A percentile compares a stretch with the other conserved stretches of the same genome.
Evolutionary conservation across 2,113 vertebrate genomes (phyloP).

Genomic region (Lepus timidus): DNA sequence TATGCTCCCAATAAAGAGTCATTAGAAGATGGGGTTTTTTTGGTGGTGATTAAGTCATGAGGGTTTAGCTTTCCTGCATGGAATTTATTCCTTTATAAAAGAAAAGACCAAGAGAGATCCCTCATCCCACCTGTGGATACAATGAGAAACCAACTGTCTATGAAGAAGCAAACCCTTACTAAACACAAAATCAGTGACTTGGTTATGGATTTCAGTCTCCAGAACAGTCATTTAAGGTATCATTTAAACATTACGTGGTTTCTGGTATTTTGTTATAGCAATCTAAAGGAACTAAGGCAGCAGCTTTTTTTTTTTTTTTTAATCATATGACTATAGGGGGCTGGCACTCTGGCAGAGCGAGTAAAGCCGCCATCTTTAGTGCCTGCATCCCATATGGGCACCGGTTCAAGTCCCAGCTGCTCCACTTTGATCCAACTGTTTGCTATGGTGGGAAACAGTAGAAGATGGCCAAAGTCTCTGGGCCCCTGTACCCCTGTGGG

Average conservation of each 20-base stretch:
- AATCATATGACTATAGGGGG: no score
- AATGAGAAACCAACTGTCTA: background rate
- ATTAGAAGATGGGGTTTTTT: background rate
- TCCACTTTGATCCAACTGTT: no score
- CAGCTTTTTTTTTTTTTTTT: background rate
- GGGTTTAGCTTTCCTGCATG: background rate
- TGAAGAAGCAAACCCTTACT: background rate
- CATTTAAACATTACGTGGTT: background rate
- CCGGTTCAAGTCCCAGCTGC: no score
- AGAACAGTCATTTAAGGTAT: background rate
- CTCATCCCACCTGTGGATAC: background rate
- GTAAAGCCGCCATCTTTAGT: no score
- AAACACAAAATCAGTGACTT: background rate
- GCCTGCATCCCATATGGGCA: no score
- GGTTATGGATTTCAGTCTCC: background rate
- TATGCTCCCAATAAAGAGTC: background rate
- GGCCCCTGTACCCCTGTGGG: no score
- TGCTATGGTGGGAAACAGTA: no score
- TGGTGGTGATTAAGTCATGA: no score
- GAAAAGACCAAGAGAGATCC: background rate
- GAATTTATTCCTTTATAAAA: background rate
- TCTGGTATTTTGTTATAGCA: background rate
- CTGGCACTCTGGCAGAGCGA: no score
- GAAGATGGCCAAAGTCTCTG: no score
- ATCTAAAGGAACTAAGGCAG: background rate